Conservation (phyloP, 2,888 invertebrate species). For the Magallana nippona region DNA sequence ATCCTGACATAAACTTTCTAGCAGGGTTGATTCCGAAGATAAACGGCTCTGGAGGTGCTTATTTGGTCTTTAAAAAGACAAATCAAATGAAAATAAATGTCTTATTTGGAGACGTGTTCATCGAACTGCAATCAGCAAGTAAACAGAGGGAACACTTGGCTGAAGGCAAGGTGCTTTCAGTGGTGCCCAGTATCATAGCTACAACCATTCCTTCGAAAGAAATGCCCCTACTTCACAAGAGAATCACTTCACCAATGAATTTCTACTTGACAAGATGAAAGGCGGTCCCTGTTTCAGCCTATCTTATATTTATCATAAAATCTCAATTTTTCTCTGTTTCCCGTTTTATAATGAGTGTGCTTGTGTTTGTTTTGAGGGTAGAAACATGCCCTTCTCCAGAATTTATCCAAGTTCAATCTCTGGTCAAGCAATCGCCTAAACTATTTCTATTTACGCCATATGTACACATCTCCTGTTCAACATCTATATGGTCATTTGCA, state of each 20-base stretch:
- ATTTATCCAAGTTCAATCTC: slow-evolving; percentile 8
- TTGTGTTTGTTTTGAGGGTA: slow-evolving; percentile 33
- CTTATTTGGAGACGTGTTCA: slow-evolving; percentile 29
- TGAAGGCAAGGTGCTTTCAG: not conserved
- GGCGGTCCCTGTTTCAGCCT: slow-evolving; percentile 18
- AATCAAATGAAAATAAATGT: slow-evolving; percentile 33
- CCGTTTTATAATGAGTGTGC: slow-evolving; percentile 20
- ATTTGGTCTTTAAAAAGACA: slow-evolving; percentile 30
- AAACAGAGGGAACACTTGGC: slow-evolving; percentile 5
- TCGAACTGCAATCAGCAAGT: slow-evolving; percentile 27
- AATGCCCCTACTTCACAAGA: slow-evolving; percentile 25
- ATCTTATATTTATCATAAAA: slow-evolving; percentile 30
- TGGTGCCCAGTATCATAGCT: slow-evolving; percentile 9
- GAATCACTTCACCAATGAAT: not conserved
- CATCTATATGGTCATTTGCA: slow-evolving; percentile 13
- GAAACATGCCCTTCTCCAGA: slow-evolving; percentile 8
- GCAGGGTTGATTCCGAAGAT: slow-evolving; percentile 11
- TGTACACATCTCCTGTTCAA: not conserved
- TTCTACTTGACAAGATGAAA: slow-evolving; percentile 18
- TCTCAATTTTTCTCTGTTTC: slow-evolving; percentile 20
- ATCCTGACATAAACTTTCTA: slow-evolving; percentile 13
- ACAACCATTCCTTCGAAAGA: not conserved
- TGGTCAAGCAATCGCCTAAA: slow-evolving; percentile 1
- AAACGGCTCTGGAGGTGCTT: slow-evolving; percentile 11
- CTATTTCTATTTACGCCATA: not conserved